Evolutionary conservation across 2,113 vertebrate species (phyloP), one percentile per base, ranked within the genome.

Genomic region (Zosterops lateralis): DNA sequence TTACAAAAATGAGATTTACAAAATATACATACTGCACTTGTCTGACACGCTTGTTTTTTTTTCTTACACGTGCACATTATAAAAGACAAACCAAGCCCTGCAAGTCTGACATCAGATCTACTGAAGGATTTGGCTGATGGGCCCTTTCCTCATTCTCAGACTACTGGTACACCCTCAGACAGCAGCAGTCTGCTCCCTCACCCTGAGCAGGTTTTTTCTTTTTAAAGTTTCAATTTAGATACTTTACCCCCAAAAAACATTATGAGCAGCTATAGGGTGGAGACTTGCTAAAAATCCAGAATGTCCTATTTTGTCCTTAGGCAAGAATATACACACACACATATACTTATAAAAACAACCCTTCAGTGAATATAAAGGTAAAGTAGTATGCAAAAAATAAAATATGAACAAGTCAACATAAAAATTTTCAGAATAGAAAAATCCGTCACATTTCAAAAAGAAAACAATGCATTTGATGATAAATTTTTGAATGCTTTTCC

Each of bases 1-100:
- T 98, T 98, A 98, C 97, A 98, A 98, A 98, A 93, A 96, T 92
- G 95, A 97, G 96, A 98, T 99, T 98, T 98, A 99, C 98, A 99
- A 98, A 98, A 98, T 98, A 97, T 98, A 98, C 98, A 98, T 95
- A 97, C 97, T 98, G 97, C 95, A 98, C 95, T 97, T 96, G 92
- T 97, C 97, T 97, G 97, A 97, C 96, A 96, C 9, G 29, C 96
- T 90, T 65, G 16, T 4, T 47, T 75, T 92, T 70, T 79, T 64
- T 81, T 34, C n/a, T 86, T 87, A 75, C 80, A 98, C 80, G 97
- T 98, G 97, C 97, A 97, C 95, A 79, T 86, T 76, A 32, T 85
- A 95, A 96, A 94, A 96, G 94, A 97, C 95, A 96, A 93, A 97
- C 51, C 82, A 84, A 94, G 92, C 92, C 88, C 88, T 90, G 64